Conservation (phyloP, 2,888 invertebrate genomes). For the Villa cingulata region DNA sequence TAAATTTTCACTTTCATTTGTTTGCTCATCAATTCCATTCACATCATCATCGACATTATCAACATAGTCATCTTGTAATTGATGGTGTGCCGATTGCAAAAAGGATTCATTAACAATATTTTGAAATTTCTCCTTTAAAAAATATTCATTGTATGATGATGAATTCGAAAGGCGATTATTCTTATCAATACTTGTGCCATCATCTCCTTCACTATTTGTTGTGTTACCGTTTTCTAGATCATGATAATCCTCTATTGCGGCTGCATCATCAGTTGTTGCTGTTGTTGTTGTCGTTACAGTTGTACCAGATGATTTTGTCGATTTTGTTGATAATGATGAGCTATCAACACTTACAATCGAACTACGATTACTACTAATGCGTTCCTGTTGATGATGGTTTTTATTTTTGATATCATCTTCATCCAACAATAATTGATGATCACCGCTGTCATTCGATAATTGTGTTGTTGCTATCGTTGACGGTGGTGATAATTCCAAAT, state of each 20-base stretch:
- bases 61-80: too few species aligned
- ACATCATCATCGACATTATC: too few species aligned
- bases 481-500: constrained; percentile 10
- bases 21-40: too few species aligned
- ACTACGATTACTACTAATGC: constrained; percentile 29
- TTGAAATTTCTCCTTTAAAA: constrained; percentile 31
- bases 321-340: constrained; percentile 23
- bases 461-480: constrained; percentile 9
- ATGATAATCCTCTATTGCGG: constrained; percentile 21
- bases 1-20: constrained; percentile 12
- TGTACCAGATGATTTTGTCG: constrained; percentile 24
- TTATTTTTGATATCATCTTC: not conserved
- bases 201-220: constrained; percentile 17
- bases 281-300: constrained; percentile 16
- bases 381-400: not conserved
- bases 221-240: constrained; percentile 33
- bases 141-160: constrained; percentile 32
- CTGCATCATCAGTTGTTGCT: constrained; percentile 13
- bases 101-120: constrained; percentile 29
- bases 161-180: constrained; percentile 23
- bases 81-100: constrained; percentile 8
- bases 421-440: not conserved
- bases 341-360: constrained; percentile 34
- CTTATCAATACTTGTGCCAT: constrained; percentile 16
- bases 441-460: not conserved